Base-by-base conservation (phyloP, 1,140 invertebrate genomes). In the Sinonovacula constricta region DNA sequence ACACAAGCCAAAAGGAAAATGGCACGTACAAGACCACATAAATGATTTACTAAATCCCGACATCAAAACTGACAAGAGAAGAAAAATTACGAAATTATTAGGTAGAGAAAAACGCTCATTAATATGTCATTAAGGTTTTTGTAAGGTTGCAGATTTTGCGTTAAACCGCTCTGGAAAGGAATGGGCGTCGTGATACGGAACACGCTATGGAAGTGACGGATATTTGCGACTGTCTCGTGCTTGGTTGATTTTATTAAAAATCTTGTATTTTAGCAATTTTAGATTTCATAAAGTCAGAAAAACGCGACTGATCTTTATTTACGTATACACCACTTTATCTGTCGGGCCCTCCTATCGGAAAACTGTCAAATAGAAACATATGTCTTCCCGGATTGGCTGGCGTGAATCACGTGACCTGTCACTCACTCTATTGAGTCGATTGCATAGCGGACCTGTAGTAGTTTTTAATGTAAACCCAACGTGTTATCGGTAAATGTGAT, bases 41-140 rank as follows among this genome's bases (percentile, higher is more conserved):
- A n/a, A n/a, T n/a, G n/a, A n/a, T n/a, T n/a, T n/a, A n/a, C n/a
- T n/a, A 15, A 33, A 71, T 57, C 45, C 68, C 60, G 68, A 59
- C 68, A 71, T 59, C 24, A 26, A 60, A 59, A 53, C 39, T 45
- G 39, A 45, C 39, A 45, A 45, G 39, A 10, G 18, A 74, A 59
- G 70, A 74, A 74, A 74, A 74, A 74, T 74, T 59, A 63, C 70
- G 56, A 74, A 62, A 59, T 62, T 74, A 74, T 74, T 62, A 63
- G 49, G 57, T 59, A 63, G 18, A 36, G 70, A 74, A 51, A 45
- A 59, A 74, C 7, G 31, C 70, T 56, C 60, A 74, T 74, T 74
- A 74, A 74, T 36, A 57, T 51, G n/a, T 63, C 70, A 63, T 74
- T 74, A 74, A 31, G 28, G 33, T 45, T 54, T 39, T 7, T 28